phyloP scores from a whole-genome alignment of 2,888 invertebrate genomes.

The Meiosimyza platycephala region DNA sequence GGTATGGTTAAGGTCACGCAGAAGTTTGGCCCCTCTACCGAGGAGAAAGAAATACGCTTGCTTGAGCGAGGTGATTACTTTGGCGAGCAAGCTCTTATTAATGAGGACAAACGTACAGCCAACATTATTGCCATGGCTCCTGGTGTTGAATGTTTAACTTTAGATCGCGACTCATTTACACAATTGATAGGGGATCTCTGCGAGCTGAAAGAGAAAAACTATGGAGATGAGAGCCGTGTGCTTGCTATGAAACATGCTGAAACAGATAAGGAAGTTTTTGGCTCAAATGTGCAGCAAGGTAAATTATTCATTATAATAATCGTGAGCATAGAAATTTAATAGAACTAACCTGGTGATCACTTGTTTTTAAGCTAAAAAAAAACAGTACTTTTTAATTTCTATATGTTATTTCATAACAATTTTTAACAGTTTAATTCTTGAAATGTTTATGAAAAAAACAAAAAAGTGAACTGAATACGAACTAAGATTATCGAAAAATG shows the following conservation, averaged over 20 bases:
- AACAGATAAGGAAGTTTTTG: slow-evolving; percentile 62
- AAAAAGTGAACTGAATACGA: too few relatives aligned
- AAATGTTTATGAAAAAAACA: too few relatives aligned
- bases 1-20: slow-evolving; percentile 83
- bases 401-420: too few relatives aligned
- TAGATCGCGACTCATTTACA: slow-evolving; percentile 82
- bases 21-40: slow-evolving; percentile 70
- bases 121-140: slow-evolving; percentile 90
- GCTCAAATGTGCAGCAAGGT: slow-evolving; percentile 63
- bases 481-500: not conserved
- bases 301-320: not conserved
- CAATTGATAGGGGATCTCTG: slow-evolving; percentile 81
- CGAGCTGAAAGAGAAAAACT: slow-evolving; percentile 79
- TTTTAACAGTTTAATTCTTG: too few relatives aligned
- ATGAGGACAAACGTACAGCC: slow-evolving; percentile 90
- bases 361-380: too few relatives aligned
- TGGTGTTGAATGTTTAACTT: slow-evolving; percentile 86
- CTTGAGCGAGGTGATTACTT: slow-evolving; percentile 85
- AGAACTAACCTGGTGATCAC: not conserved
- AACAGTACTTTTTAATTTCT: too few relatives aligned
- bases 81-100: slow-evolving; percentile 87
- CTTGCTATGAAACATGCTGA: slow-evolving; percentile 65
- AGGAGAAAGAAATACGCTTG: slow-evolving; percentile 77
- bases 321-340: not conserved
- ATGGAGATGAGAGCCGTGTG: slow-evolving; percentile 74